Percentiles rank a stretch among this genome's conserved stretches.
Evolutionary conservation across 2,888 invertebrate species (phyloP).

Genomic region (Ecliptopera silaceata): DNA sequence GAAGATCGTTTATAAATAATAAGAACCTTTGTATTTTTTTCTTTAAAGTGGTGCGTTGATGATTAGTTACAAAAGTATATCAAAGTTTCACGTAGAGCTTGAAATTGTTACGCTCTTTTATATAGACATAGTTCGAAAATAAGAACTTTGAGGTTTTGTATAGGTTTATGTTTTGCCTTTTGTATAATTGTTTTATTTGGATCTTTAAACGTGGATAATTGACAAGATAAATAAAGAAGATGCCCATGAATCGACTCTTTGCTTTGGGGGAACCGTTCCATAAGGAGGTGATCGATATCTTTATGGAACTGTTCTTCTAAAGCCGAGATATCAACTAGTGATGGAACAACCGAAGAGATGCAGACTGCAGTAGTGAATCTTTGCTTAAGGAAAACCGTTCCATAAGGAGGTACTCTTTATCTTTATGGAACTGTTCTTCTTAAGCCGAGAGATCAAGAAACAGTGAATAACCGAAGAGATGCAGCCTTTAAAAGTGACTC

Average conservation of each 20-base stretch:
- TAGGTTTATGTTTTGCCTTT: too few species aligned
- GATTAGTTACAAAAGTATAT: too few species aligned
- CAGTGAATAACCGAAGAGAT: background rate
- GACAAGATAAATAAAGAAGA: too few species aligned
- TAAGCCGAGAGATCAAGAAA: background rate
- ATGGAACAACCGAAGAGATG: background rate
- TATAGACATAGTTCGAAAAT: too few species aligned
- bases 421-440: constrained; percentile 26
- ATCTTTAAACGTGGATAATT: too few species aligned
- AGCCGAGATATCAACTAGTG: background rate
- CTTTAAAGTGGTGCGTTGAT: too few species aligned
- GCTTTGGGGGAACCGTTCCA: background rate
- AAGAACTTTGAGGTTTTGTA: too few species aligned
- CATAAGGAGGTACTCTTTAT: constrained; percentile 16
- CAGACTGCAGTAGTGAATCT: background rate
- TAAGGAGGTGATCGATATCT: background rate
- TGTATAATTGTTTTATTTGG: too few species aligned
- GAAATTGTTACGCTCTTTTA: too few species aligned
- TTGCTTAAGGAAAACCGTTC: constrained; percentile 17
- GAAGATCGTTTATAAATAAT: too few species aligned
- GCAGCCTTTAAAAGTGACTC: background rate
- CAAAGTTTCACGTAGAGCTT: too few species aligned
- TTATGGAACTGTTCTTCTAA: background rate
- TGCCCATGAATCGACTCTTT: background rate
- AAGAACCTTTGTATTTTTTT: too few species aligned